A percentile compares a stretch with the other conserved stretches of the same genome.
phyloP scores from a whole-genome alignment of 2,113 vertebrate genomes.

The Gadus macrocephalus region DNA sequence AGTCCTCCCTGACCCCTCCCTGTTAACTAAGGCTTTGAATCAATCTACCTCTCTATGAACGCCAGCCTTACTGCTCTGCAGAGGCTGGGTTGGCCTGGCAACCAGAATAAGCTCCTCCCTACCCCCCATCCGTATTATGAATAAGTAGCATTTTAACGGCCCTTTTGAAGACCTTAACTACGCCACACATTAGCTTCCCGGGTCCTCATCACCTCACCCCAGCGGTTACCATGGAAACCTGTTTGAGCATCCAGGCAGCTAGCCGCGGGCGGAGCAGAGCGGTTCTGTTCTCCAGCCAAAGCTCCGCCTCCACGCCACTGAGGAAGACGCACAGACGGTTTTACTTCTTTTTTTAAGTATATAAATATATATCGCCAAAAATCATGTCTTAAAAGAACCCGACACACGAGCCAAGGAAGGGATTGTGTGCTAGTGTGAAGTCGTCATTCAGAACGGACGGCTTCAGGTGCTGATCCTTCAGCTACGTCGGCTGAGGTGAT shows the following conservation, averaged over 20 bases:
- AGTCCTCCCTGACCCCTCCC: slow-evolving; percentile 8
- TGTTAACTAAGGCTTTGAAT: slow-evolving; percentile 74
- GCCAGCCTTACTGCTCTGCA: background rate
- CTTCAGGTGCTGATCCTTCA: slow-evolving; percentile 51
- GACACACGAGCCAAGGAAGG: slow-evolving; percentile 62
- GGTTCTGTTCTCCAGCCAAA: slow-evolving; percentile 53
- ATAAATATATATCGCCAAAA: slow-evolving; percentile 38
- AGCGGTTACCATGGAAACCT: slow-evolving; percentile 58
- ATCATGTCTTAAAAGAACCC: slow-evolving; percentile 35
- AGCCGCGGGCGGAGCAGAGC: slow-evolving; percentile 61
- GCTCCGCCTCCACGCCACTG: slow-evolving; percentile 35
- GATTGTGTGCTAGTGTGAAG: slow-evolving; percentile 37
- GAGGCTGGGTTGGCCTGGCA: slow-evolving; percentile 22
- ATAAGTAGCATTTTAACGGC: slow-evolving; percentile 68
- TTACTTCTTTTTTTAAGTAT: slow-evolving; percentile 24
- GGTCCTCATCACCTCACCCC: slow-evolving; percentile 24
- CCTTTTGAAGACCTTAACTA: too few species aligned
- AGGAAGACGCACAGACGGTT: slow-evolving; percentile 40
- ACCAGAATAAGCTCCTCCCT: slow-evolving; percentile 85
- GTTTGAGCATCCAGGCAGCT: slow-evolving; percentile 69
- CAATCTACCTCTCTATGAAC: slow-evolving; percentile 90
- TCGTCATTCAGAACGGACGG: slow-evolving; percentile 46
- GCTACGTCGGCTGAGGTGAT: background rate
- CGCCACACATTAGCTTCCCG: background rate
- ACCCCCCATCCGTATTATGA: slow-evolving; percentile 47